Evolutionary conservation across 2,113 vertebrate species (phyloP).

Genomic region (Etia nguti): DNA sequence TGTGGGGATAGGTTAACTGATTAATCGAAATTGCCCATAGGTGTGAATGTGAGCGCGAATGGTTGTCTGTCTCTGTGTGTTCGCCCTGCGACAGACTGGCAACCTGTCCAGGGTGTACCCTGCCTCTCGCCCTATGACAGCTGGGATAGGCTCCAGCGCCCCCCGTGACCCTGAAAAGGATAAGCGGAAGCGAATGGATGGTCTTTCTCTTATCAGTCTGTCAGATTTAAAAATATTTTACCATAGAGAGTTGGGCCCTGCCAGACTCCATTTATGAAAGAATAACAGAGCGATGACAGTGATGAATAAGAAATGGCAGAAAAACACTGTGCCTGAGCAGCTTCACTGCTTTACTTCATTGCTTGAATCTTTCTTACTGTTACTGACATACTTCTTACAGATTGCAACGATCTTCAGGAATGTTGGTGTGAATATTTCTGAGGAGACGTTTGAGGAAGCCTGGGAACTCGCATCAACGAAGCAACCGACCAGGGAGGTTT

Average conservation of each 20-base stretch:
- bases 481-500: conserved; percentile 77
- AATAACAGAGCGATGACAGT: background rate
- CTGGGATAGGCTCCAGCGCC: no score
- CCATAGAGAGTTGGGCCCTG: background rate
- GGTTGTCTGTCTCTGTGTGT: no score
- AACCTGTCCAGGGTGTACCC: no score
- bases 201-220: background rate
- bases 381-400: conserved; percentile 53
- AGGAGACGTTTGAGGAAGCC: conserved; percentile 78
- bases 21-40: no score
- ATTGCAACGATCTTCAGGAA: conserved; percentile 79
- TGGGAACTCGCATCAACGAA: conserved; percentile 79
- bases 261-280: background rate
- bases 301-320: background rate
- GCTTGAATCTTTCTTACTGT: background rate
- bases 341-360: background rate
- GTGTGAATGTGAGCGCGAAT: no score
- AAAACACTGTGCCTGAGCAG: background rate
- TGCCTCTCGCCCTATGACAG: no score
- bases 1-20: no score
- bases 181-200: no score
- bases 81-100: no score
- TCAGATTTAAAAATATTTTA: background rate
- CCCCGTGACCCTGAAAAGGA: no score
- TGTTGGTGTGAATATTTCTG: conserved; percentile 70